phyloP scores from a whole-genome alignment of 1,140 invertebrate genomes.

The Artemia franciscana region DNA sequence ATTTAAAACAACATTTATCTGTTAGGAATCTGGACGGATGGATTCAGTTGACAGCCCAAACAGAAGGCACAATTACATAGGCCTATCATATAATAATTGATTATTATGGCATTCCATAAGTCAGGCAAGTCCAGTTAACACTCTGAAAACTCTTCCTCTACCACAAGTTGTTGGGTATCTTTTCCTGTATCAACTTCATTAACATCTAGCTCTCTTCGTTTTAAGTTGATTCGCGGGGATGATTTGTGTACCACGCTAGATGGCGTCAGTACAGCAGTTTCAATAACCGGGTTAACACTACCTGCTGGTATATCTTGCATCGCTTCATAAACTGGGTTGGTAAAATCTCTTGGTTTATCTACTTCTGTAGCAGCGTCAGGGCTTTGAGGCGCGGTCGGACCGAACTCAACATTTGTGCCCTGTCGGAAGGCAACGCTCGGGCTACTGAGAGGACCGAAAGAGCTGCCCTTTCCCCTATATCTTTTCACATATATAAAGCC shows the following conservation, averaged over 20 bases:
- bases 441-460: conserved; percentile 47
- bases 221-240: conserved; percentile 41
- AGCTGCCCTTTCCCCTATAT: conserved; percentile 48
- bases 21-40: too few relatives aligned
- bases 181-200: conserved; percentile 60
- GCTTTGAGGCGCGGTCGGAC: conserved; percentile 26
- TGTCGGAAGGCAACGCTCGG: conserved; percentile 87
- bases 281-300: conserved; percentile 16
- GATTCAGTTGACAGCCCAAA: too few relatives aligned
- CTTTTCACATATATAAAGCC: conserved; percentile 53
- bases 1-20: too few relatives aligned
- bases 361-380: background rate
- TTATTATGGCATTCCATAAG: too few relatives aligned
- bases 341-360: conserved; percentile 66
- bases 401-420: conserved; percentile 81
- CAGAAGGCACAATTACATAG: too few relatives aligned
- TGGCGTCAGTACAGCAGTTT: conserved; percentile 42
- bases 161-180: conserved; percentile 68
- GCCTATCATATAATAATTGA: too few relatives aligned
- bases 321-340: conserved; percentile 87
- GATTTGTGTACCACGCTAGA: conserved; percentile 51
- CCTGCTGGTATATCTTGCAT: conserved; percentile 14
- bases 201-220: conserved; percentile 54
- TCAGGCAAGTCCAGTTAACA: too few relatives aligned
- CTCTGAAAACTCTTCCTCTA: conserved; percentile 47